Evolutionary conservation across 2,888 invertebrate genomes (phyloP).

Genomic region (Melipona bicolor): DNA sequence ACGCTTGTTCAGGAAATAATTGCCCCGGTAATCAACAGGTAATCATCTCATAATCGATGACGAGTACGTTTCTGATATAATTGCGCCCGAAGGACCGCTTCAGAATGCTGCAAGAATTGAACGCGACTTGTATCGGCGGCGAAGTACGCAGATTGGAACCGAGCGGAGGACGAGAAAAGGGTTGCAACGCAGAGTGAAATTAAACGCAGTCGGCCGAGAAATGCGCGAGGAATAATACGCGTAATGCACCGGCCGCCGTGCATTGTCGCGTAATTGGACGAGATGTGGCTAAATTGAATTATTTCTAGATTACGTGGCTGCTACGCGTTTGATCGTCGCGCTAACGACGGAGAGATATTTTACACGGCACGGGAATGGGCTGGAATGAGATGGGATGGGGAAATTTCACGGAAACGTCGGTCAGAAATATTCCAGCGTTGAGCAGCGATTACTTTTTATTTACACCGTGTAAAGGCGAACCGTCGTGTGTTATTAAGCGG

Average conservation of each 20-base stretch:
- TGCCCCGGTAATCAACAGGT: constrained; percentile 43
- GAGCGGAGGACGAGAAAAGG: not conserved
- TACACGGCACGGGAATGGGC: too few species aligned
- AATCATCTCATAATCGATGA: constrained; percentile 44
- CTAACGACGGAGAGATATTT: too few species aligned
- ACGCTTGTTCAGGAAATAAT: constrained; percentile 49
- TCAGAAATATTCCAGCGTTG: not conserved
- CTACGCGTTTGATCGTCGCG: not conserved
- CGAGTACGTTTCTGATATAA: constrained; percentile 38
- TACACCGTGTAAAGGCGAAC: not conserved
- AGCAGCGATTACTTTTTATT: not conserved
- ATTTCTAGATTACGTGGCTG: not conserved
- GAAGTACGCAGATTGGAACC: not conserved
- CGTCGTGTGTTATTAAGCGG: not conserved
- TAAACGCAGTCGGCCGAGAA: not conserved
- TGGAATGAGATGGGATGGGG: not conserved
- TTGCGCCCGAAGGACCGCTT: not conserved
- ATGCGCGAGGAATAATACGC: not conserved
- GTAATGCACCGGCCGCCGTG: not conserved
- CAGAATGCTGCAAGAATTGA: not conserved
- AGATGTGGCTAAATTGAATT: constrained; percentile 7
- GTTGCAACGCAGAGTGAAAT: not conserved
- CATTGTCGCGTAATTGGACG: constrained; percentile 8
- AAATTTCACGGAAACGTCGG: not conserved
- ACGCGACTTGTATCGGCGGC: not conserved